Conservation (phyloP, 1,140 invertebrate species). For the Drosophila takahashii region DNA sequence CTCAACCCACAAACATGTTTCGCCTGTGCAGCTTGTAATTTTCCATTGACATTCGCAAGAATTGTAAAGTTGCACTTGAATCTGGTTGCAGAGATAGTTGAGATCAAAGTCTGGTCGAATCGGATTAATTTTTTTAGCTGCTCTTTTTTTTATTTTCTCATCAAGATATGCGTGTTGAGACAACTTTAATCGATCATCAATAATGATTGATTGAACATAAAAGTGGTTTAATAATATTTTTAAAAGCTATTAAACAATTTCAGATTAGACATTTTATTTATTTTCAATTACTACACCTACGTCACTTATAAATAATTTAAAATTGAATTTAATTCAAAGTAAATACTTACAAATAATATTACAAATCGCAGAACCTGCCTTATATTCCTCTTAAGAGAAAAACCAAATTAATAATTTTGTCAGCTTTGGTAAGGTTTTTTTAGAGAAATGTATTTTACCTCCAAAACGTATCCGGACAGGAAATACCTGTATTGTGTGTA, state of each 20-base stretch:
- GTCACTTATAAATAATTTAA: too few species aligned
- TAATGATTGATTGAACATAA: too few species aligned
- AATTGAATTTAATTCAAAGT: too few species aligned
- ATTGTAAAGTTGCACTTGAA: conserved; percentile 67
- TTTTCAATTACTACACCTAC: too few species aligned
- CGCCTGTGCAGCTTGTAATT: conserved; percentile 37
- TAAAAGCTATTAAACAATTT: too few species aligned
- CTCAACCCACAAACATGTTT: conserved; percentile 55
- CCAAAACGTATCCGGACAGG: conserved; percentile 37
- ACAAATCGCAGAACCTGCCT: too few species aligned
- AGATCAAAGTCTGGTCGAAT: conserved; percentile 9
- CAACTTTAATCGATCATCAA: too few species aligned
- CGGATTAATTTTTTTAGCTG: not conserved
- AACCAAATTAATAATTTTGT: not conserved
- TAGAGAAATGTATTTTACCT: not conserved
- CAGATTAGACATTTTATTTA: too few species aligned
- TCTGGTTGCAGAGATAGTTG: conserved; percentile 33
- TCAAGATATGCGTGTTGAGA: not conserved
- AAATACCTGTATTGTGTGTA: conserved; percentile 39
- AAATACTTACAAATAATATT: too few species aligned
- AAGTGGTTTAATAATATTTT: too few species aligned
- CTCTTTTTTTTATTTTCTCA: not conserved
- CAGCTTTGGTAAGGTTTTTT: not conserved
- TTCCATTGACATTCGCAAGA: conserved; percentile 65
- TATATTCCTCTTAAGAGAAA: too few species aligned